Percentiles rank a stretch among this genome's conserved stretches.
phyloP scores from a whole-genome alignment of 2,797 vertebrate species.

The Eutrigla gurnardus region DNA sequence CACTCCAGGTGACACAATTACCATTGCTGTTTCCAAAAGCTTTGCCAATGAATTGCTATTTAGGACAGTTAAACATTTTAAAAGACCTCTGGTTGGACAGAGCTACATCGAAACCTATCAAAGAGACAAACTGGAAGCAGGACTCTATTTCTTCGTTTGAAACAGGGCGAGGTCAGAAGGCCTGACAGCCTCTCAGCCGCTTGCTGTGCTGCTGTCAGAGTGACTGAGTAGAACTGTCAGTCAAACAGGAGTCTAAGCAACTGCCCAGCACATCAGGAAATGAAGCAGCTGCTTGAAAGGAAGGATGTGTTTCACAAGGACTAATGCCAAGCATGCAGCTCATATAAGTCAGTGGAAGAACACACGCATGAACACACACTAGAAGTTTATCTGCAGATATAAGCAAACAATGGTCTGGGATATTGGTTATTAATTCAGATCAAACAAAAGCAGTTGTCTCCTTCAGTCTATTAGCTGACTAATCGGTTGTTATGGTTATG shows the following conservation, averaged over 20 bases:
- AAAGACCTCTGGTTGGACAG: background rate
- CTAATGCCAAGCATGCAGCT: constrained; percentile 9
- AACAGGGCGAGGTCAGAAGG: constrained; percentile 42
- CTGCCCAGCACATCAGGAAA: constrained; percentile 37
- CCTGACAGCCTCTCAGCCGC: constrained; percentile 57
- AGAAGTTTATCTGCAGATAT: constrained; percentile 3
- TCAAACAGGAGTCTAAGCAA: constrained; percentile 36
- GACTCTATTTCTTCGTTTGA: constrained; percentile 26
- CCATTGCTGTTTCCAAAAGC: background rate
- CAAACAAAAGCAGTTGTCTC: background rate
- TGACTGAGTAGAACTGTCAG: constrained; percentile 47
- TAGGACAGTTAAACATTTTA: background rate
- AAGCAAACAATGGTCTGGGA: no score
- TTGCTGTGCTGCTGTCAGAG: constrained; percentile 55
- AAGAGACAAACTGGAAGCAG: constrained; percentile 19
- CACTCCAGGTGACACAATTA: background rate
- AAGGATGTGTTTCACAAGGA: constrained; percentile 16
- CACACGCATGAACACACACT: background rate
- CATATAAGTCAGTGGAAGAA: background rate
- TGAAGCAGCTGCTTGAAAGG: constrained; percentile 39
- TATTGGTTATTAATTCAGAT: background rate
- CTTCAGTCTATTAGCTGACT: background rate
- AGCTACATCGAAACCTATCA: constrained; percentile 7
- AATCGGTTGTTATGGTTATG: background rate
- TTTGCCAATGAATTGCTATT: background rate